These are phyloP conservation scores for Heptranchias perlo DNA, from an alignment of 2,113 vertebrate genomes.

Conservation along the genomic window DNA sequence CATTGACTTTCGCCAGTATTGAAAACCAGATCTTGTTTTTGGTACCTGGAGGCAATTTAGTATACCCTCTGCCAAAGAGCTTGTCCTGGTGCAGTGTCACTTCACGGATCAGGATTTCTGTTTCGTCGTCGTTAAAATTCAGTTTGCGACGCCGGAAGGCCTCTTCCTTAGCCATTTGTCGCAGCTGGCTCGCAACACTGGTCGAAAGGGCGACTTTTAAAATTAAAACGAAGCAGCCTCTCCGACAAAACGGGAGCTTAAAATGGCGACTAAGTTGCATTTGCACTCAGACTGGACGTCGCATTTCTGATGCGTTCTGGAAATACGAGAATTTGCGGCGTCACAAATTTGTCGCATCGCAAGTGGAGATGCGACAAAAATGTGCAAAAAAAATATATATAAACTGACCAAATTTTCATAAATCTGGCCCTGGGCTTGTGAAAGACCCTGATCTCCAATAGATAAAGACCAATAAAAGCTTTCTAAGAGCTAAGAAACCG, in stretches of 20 bases:
- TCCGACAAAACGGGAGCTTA: background rate
- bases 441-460: too few relatives aligned
- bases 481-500: background rate
- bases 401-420: background rate
- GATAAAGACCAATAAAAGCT: background rate
- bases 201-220: background rate
- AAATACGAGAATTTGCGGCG: conserved; percentile 18
- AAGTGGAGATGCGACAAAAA: background rate
- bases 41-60: background rate
- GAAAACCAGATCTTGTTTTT: background rate
- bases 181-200: background rate
- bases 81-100: conserved; percentile 8
- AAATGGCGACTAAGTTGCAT: conserved; percentile 31
- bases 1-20: conserved; percentile 22
- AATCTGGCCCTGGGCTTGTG: background rate
- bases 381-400: background rate
- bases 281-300: background rate
- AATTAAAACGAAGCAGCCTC: too few relatives aligned
- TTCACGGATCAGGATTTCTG: background rate
- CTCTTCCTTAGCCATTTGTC: background rate
- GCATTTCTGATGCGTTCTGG: conserved; percentile 1
- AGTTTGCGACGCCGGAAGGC: conserved; percentile 17
- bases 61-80: background rate
- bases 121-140: conserved; percentile 19
- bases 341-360: conserved; percentile 18